Conservation (phyloP, 2,888 invertebrate species). For the Hoplodrina blanda region DNA sequence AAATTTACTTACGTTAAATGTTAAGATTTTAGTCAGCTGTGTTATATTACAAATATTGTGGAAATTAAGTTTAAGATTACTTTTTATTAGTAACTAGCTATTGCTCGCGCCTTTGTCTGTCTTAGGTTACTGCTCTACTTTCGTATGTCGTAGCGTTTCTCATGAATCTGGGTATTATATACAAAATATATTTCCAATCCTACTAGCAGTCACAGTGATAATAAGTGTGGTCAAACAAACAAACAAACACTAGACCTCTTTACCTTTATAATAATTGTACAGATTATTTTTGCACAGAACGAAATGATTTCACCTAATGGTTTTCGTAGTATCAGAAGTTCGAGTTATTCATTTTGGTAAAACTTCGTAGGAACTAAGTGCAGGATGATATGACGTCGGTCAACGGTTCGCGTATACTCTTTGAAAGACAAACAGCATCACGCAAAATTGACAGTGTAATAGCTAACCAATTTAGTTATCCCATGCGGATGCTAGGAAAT, state of each 20-base stretch:
- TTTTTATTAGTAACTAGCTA: background rate
- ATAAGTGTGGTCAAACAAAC: too few species aligned
- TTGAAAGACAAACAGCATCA: slow-evolving; percentile 60
- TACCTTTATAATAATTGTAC: too few species aligned
- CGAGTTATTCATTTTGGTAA: background rate
- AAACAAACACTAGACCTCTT: too few species aligned
- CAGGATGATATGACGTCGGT: background rate
- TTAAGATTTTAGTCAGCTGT: slow-evolving; percentile 10
- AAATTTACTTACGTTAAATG: slow-evolving; percentile 11
- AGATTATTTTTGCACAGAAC: background rate
- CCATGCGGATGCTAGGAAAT: slow-evolving; percentile 79
- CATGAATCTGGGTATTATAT: too few species aligned
- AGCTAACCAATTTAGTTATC: slow-evolving; percentile 84
- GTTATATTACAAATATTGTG: slow-evolving; percentile 26
- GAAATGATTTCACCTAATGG: background rate
- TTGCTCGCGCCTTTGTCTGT: too few species aligned
- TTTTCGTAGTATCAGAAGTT: background rate
- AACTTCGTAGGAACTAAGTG: background rate
- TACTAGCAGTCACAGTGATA: too few species aligned
- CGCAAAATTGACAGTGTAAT: slow-evolving; percentile 84
- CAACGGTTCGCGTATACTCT: slow-evolving; percentile 42
- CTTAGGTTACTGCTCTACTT: too few species aligned
- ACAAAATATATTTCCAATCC: too few species aligned
- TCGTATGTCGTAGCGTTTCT: too few species aligned
- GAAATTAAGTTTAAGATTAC: slow-evolving; percentile 12